Conservation (phyloP, 2,797 vertebrate species). For the Phoeniculus purpureus region DNA sequence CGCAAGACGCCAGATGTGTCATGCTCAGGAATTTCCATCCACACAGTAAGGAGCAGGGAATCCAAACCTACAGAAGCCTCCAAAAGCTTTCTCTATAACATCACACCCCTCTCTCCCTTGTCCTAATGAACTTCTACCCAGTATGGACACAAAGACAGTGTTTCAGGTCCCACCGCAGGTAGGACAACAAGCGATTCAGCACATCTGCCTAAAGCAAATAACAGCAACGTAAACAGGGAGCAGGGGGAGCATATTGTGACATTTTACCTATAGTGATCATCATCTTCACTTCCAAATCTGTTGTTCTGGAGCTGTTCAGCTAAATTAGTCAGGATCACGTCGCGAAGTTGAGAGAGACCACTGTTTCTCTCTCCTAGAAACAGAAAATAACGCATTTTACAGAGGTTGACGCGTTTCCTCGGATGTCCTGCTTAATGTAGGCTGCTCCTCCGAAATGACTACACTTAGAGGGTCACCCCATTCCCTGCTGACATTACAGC, state of each 20-base stretch:
- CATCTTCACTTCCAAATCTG: slow-evolving; percentile 96
- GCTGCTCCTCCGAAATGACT: not conserved
- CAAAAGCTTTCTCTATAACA: not conserved
- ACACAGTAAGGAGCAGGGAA: not conserved
- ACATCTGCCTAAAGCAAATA: not conserved
- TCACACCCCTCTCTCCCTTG: not conserved
- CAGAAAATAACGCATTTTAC: not conserved
- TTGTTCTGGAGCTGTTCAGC: slow-evolving; percentile 97
- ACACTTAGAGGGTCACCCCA: not conserved
- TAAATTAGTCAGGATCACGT: slow-evolving; percentile 93
- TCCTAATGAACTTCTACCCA: not conserved
- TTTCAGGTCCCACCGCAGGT: not conserved
- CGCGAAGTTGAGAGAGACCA: slow-evolving; percentile 92
- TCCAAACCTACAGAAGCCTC: not conserved
- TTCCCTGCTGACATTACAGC: not conserved
- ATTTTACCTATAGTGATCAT: slow-evolving; percentile 94
- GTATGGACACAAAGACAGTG: not conserved
- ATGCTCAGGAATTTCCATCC: not conserved
- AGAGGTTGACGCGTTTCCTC: not conserved
- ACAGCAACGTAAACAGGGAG: not conserved
- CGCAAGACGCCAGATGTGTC: too few species aligned
- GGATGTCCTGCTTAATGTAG: not conserved
- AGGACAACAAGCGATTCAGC: not conserved
- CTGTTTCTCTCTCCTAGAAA: slow-evolving; percentile 90
- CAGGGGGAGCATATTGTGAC: not conserved